Base-by-base conservation (phyloP, 53 echinoderm and acorn worm genomes). In the Zoroaster sp. region DNA sequence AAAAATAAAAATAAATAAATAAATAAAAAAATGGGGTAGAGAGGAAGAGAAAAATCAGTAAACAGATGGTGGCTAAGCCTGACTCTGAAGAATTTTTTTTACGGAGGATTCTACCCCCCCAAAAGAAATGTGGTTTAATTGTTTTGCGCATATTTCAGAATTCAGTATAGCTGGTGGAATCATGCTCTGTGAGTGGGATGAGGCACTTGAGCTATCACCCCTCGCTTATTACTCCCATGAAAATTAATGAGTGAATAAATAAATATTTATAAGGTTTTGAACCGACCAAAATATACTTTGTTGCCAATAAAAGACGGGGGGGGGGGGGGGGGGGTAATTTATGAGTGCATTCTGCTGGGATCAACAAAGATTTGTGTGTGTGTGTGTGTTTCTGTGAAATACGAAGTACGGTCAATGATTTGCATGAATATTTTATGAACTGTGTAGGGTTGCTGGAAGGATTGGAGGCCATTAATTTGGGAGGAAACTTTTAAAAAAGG, bases 181-280 rank as follows among this genome's bases (percentile, higher is more conserved):
- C 80, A 78, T 35, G 14, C 81, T 40, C 81, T 66, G 67, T 81
- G 42, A 66, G 14, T 15, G 40, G 25, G 81, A 43, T 85, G 0
- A 71, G 35, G 34, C 33, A 18, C 3, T 21, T 71, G 70, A 85
- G 69, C 85, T 70, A 70, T 70, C 43, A 66, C 2, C 28, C 67
- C 85, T 9, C 54, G 17, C 14, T 14, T 25, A 47, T 70, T 35
- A 43, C 40, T 5, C 49, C 85, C 85, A 85, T 85, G 85, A 85
- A 85, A 85, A 85, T 85, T 70, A 47, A 85, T 85, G 85, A 85
- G 85, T 71, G 85, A 85, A 85, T 85, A 85, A 49, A 85, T 85
- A 71, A 85, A 85, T 85, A 47, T 71, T 85, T 32, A 71, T 71
- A 25, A 40, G 43, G 81, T 42, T 81, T 40, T 65, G 81, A 30